phyloP scores from a whole-genome alignment of 2,888 invertebrate genomes.

The Empis livida region DNA sequence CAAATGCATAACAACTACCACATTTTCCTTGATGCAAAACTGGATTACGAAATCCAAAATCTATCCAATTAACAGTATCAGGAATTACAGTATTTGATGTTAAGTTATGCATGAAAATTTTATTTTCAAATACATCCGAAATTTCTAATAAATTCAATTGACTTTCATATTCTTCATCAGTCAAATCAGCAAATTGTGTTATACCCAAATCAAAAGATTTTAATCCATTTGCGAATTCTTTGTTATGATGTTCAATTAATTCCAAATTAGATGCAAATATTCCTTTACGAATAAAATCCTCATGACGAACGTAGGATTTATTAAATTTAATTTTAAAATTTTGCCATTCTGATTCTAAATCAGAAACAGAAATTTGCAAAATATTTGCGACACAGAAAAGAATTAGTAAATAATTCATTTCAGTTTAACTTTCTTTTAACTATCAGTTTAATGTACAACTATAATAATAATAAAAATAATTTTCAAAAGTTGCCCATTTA shows the following conservation, averaged over 20 bases:
- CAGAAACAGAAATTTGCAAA: too few relatives aligned
- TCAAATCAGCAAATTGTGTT: background rate
- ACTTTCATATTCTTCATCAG: background rate
- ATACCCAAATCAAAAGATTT: background rate
- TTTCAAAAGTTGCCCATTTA: too few relatives aligned
- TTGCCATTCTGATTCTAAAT: too few relatives aligned
- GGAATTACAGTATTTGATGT: background rate
- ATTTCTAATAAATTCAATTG: background rate
- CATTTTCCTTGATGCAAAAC: conserved; percentile 17
- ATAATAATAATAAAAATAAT: too few relatives aligned
- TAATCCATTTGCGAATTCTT: background rate
- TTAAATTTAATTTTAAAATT: too few relatives aligned
- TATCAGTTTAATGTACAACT: too few relatives aligned
- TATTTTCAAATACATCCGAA: background rate
- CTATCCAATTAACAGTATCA: conserved; percentile 1
- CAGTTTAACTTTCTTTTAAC: too few relatives aligned
- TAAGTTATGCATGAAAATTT: too few relatives aligned
- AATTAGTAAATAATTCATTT: too few relatives aligned
- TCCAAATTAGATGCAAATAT: background rate
- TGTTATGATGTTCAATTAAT: background rate
- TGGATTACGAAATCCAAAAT: background rate
- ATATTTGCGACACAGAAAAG: too few relatives aligned
- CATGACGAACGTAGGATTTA: too few relatives aligned
- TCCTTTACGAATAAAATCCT: background rate
- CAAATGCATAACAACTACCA: conserved; percentile 21